Percentiles rank a stretch among this genome's conserved stretches.
Evolutionary conservation across 2,797 vertebrate species (phyloP).

Genomic region (Halcyon smyrnensis): DNA sequence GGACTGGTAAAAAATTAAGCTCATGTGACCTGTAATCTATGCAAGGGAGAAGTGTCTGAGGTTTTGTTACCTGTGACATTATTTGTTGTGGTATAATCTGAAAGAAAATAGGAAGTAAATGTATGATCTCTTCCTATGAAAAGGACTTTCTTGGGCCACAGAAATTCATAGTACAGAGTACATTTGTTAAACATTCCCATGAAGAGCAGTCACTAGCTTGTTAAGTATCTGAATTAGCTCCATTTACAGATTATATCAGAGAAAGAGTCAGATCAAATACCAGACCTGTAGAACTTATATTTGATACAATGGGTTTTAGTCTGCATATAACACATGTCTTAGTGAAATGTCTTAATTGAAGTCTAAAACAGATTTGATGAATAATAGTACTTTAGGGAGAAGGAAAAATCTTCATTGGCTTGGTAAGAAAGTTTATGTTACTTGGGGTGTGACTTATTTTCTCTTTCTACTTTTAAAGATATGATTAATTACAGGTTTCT

Average conservation of each 20-base stretch:
- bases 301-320: background rate
- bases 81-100: background rate
- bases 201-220: background rate
- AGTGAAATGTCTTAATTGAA: background rate
- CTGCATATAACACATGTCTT: background rate
- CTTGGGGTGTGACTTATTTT: background rate
- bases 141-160: background rate
- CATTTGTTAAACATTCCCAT: background rate
- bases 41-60: background rate
- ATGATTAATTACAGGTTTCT: background rate
- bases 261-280: background rate
- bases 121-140: background rate
- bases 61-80: background rate
- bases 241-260: background rate
- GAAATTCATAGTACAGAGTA: background rate
- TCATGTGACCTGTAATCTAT: background rate
- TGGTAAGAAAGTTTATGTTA: background rate
- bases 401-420: background rate
- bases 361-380: background rate
- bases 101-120: background rate
- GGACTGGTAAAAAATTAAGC: background rate
- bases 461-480: background rate
- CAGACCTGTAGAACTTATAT: background rate
- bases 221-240: background rate
- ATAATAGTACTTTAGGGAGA: background rate